Base-by-base conservation (phyloP, 2,797 vertebrate genomes). In the Sebastes itinus region DNA sequence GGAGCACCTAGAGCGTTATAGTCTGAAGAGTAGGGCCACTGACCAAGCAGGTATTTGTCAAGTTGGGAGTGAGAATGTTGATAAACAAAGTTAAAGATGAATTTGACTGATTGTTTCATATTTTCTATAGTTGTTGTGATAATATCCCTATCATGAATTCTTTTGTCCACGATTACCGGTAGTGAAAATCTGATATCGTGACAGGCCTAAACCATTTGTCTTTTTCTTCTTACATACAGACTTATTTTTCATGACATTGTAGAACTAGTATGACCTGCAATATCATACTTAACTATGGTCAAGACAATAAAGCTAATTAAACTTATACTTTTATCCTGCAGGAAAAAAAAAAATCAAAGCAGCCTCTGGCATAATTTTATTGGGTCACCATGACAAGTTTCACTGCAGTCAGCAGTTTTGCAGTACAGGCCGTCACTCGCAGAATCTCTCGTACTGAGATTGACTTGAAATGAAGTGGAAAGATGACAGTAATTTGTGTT, bases 321-420 rank as follows among this genome's bases (percentile, higher is more conserved):
- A 74, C 75, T 64, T 64, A 3, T 5, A 72, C 11, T 55, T 72
- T 84, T 23, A 77, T 69, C 66, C 58, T 42, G 32, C 25, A 28
- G 12, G 10, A 30, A 4, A 9, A 18, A 35, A 23, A 69, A 52
- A 54, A 38, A 25, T 27, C 20, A 38, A 55, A 78, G 33, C 4
- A 8, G 69, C 61, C 65, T 59, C 64, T 60, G 38, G 42, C 32
- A 68, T 72, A 5, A 68, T 80, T 85, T 83, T 73, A 58, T 82
- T 42, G 66, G 87, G 89, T 91, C 85, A 85, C 69, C 33, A 20
- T 84, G 82, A 91, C 81, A 85, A 78, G 54, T 78, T 73, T 46
- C 56, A 18, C 14, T 28, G 56, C 75, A 87, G 77, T 91, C 87
- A 87, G 79, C 81, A 87, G 25, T 83, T 92, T 87, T 33, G 30